A percentile compares a stretch with the other conserved stretches of the same genome.
Evolutionary conservation across 53 echinoderm and acorn worm species (phyloP).

Genomic region (Temnopleurus reevesii): DNA sequence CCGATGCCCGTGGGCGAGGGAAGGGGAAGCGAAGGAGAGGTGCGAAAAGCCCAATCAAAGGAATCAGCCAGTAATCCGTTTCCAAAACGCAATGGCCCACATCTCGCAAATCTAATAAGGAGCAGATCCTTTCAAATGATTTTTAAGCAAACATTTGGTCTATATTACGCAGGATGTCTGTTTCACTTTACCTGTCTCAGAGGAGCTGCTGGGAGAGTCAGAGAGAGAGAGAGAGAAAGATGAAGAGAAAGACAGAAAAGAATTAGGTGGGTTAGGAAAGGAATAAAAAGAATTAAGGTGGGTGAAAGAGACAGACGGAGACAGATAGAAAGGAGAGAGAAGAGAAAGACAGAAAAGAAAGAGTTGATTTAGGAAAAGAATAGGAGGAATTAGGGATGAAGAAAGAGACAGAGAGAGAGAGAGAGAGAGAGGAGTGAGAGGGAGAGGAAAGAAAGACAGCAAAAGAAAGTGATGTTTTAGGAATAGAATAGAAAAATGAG

Average conservation of each 20-base stretch:
- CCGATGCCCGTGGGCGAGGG: background rate
- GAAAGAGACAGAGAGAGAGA: too few species aligned
- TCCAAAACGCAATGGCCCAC: slow-evolving; percentile 50
- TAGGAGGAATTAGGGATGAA: too few species aligned
- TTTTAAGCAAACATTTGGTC: slow-evolving; percentile 59
- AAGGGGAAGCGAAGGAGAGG: slow-evolving; percentile 51
- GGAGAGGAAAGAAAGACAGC: too few species aligned
- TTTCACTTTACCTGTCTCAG: background rate
- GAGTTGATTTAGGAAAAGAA: too few species aligned
- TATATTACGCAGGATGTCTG: slow-evolving; percentile 50
- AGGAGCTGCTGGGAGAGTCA: background rate
- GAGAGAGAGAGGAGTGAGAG: too few species aligned
- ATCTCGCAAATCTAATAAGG: slow-evolving; percentile 35
- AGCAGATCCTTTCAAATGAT: background rate
- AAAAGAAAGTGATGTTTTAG: too few species aligned
- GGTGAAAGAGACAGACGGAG: too few species aligned
- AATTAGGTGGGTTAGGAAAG: too few species aligned
- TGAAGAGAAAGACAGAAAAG: background rate
- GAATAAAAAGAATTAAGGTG: too few species aligned
- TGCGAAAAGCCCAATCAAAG: slow-evolving; percentile 51
- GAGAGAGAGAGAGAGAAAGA: background rate
- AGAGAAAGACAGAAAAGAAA: too few species aligned
- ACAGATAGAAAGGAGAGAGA: too few species aligned
- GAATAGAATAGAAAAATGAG: background rate
- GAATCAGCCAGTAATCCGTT: slow-evolving; percentile 38